Percentiles rank a stretch among this genome's conserved stretches.
These are phyloP conservation scores for Holotrichia oblita DNA, from an alignment of 1,140 invertebrate species.

Conservation along the genomic window DNA sequence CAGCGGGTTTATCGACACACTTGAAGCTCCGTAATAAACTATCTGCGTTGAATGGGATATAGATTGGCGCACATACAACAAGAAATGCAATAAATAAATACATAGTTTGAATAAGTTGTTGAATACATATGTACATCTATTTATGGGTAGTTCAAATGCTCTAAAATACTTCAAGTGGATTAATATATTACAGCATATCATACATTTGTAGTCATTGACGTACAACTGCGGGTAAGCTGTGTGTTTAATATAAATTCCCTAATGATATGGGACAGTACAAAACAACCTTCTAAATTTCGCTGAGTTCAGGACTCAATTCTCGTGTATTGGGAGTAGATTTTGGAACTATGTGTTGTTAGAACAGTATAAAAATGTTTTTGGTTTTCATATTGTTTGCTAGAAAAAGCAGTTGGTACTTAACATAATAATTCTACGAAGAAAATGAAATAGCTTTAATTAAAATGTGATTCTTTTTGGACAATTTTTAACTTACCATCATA, in stretches of 20 bases:
- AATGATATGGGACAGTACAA: not conserved
- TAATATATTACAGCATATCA: not conserved
- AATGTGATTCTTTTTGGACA: no score
- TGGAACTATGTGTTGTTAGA: not conserved
- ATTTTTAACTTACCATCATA: no score
- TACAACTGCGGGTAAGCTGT: not conserved
- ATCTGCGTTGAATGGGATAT: not conserved
- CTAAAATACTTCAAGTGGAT: not conserved
- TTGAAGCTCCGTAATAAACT: not conserved
- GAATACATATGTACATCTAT: not conserved
- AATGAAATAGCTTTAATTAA: no score
- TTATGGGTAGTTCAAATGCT: not conserved
- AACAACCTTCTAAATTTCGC: not conserved
- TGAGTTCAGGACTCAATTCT: no score
- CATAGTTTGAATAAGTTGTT: not conserved
- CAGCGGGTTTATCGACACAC: not conserved
- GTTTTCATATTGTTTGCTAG: no score
- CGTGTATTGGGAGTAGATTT: no score
- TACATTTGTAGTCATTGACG: not conserved
- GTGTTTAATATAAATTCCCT: not conserved
- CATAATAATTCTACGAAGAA: no score
- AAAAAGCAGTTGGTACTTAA: no score
- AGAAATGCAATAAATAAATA: conserved; percentile 18
- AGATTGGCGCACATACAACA: not conserved
- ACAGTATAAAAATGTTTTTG: no score